Conservation (phyloP, 2,888 invertebrate genomes). For the Andrena camellia region DNA sequence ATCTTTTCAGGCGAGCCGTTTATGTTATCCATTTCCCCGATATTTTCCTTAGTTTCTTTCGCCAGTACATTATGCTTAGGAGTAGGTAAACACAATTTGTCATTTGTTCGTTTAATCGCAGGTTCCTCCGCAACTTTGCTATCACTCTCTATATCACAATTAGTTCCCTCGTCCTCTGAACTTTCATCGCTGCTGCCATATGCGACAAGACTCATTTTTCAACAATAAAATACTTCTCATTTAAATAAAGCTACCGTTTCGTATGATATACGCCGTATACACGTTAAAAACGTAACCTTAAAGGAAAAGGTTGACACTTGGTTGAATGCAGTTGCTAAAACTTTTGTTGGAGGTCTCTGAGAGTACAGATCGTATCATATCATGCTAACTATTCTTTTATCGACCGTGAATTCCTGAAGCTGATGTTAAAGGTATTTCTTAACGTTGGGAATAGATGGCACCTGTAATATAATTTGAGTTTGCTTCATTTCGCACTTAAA, state of each 20-base stretch:
- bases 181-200: conserved; percentile 82
- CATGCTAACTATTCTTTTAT: neutral
- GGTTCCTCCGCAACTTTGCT: neutral
- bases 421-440: neutral
- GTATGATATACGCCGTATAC: neutral
- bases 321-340: neutral
- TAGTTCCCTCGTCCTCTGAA: conserved; percentile 77
- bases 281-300: conserved; percentile 18
- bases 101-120: conserved; percentile 23
- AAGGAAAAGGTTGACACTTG: conserved; percentile 6
- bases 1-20: conserved; percentile 42
- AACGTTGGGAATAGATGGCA: conserved; percentile 8
- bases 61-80: conserved; percentile 71
- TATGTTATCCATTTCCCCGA: neutral
- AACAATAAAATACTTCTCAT: conserved; percentile 6
- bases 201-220: conserved; percentile 81
- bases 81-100: conserved; percentile 73
- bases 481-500: neutral
- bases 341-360: neutral
- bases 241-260: conserved; percentile 10
- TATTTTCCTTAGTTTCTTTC: neutral
- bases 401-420: neutral
- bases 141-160: conserved; percentile 3
- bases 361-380: neutral
- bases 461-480: conserved; percentile 11